Evolutionary conservation across 2,888 invertebrate species (phyloP), one percentile per base, ranked within the genome.

Genomic region (Synergus itoensis): DNA sequence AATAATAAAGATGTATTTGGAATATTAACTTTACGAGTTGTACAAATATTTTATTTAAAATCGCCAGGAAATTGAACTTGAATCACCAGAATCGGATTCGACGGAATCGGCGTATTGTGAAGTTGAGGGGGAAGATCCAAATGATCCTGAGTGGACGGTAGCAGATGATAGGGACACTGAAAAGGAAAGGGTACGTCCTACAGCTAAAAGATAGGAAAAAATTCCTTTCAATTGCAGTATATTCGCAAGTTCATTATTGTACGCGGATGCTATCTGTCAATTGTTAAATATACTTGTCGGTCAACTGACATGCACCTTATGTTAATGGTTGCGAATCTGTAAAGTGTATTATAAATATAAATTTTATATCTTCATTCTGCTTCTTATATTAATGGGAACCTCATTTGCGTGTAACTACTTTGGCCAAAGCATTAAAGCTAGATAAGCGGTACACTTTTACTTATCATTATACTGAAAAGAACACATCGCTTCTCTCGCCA

Each of bases 61-160:
- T 82, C 78, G 80, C 77, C 92, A 92, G 90, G 94, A 93, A 84
- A 93, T 93, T 78, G 93, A 93, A 77, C 81, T 91, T 81, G 93
- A 93, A 86, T 92, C 92, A 78, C 93, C 92, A 21, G 91, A 92
- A 92, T 93, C 92, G 80, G 92, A 93, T 86, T 92, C 93, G 62
- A 93, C 93, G 36, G 93, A 93, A 86, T 95, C 95, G 40, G 94
- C 94, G 77, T 93, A 94, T 77, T 95, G 94, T 83, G 96, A 96
- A 84, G 89, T 92, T 82, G 92, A 92, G 64, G 92, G 90, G 80
- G 97, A 97, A 90, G 97, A 97, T 92, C 97, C 97, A 41, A 96
- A 97, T 90, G 97, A 97, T 93, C 96, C 95, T 8, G 97, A 97
- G 90, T 97, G 97, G 97, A 95, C 95, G 28, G 94, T 92, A 76